Base-by-base conservation (phyloP, 2,113 vertebrate species). In the Numenius arquata region DNA sequence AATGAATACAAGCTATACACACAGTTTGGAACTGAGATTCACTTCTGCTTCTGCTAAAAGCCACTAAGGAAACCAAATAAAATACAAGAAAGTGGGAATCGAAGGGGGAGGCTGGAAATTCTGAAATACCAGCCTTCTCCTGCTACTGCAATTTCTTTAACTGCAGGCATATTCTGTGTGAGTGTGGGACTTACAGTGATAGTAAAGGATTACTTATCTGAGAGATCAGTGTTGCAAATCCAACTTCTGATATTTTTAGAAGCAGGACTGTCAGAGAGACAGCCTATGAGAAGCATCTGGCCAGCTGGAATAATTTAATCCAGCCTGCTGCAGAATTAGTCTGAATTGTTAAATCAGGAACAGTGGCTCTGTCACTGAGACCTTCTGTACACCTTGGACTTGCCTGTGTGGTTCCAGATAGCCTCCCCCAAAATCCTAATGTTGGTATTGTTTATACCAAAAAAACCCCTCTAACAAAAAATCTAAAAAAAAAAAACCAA, bases 151-250 rank as follows among this genome's bases (percentile, higher is more conserved):
- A 29, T 53, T 70, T 70, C 80, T 89, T 43, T 53, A 52, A 40
- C 59, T 86, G 48, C 40, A 66, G 52, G 16, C 3, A 0, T 83
- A 27, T 22, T 88, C 59, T 67, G 2, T 41, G 6, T 22, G 38
- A 92, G 79, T 12, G 8, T 25, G 36, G 12, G 45, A 61, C 12
- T 79, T 56, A 11, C 5, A 58, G 59, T 25, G 74, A 56, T 75
- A 85, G 68, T 59, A 74, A 38, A 78, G 80, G 84, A 94, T 96
- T 93, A 88, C 12, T 88, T 79, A 74, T 67, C 68, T 67, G 65
- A 78, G 71, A 80, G 83, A 86, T 97, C 86, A 94, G 86, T 55
- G 84, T 40, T 88, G 65, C 68, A 95, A 91, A 95, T 95, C 80
- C 84, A 95, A 13, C 86, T 29, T 41, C 38, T 43, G 73, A 5